Evolutionary conservation across 2,888 invertebrate genomes (phyloP).

Genomic region (Agrilus cyanescens): DNA sequence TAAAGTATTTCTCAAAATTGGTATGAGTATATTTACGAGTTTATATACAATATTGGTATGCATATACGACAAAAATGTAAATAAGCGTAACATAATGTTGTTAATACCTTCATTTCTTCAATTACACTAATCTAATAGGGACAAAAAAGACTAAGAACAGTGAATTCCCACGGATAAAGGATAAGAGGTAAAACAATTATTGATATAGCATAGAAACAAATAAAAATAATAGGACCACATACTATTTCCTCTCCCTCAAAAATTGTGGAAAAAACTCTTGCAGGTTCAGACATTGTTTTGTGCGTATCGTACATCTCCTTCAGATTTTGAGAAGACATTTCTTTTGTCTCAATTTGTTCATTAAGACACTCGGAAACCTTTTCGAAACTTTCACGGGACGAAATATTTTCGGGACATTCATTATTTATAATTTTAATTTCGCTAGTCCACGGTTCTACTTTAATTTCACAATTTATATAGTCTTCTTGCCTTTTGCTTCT

Average conservation of each 20-base stretch:
- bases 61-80: too few species aligned
- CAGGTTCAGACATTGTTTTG: conserved; percentile 19
- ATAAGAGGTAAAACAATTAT: conserved; percentile 10
- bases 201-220: conserved; percentile 9
- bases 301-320: not conserved
- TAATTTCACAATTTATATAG: not conserved
- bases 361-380: not conserved
- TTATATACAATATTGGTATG: not conserved
- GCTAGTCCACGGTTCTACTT: not conserved
- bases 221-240: conserved; percentile 16
- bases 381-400: not conserved
- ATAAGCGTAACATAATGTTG: too few species aligned
- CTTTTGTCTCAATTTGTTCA: not conserved
- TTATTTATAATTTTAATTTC: not conserved
- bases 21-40: too few species aligned
- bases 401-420: not conserved
- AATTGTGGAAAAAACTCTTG: conserved; percentile 25
- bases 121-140: conserved; percentile 17
- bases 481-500: not conserved
- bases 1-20: too few species aligned
- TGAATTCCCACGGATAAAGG: conserved; percentile 16
- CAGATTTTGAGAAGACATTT: not conserved
- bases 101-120: too few species aligned
- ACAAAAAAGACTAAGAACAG: conserved; percentile 18
- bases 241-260: conserved; percentile 28